These are phyloP conservation scores for Ips typographus DNA, from an alignment of 1,140 invertebrate species.

Conservation along the genomic window DNA sequence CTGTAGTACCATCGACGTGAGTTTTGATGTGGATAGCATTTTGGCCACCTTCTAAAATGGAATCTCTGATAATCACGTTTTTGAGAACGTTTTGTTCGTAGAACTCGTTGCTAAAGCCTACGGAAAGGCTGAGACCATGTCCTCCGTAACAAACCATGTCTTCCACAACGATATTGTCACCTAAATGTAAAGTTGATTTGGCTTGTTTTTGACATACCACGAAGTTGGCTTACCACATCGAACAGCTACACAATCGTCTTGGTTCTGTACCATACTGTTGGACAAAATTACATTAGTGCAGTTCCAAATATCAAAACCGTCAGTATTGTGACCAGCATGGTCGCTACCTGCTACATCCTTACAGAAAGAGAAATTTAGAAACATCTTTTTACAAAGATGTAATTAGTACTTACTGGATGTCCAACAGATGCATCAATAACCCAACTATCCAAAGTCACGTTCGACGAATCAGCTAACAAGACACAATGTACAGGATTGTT, in stretches of 20 bases:
- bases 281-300: constrained; percentile 9
- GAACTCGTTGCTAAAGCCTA: constrained; percentile 28
- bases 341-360: background rate
- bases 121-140: constrained; percentile 29
- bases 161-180: constrained; percentile 17
- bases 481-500: constrained; percentile 29
- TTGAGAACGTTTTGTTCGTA: constrained; percentile 7
- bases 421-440: constrained; percentile 25
- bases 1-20: constrained; percentile 20
- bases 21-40: constrained; percentile 29
- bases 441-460: constrained; percentile 20
- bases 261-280: constrained; percentile 12
- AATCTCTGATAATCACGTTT: constrained; percentile 15
- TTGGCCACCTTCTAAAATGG: constrained; percentile 5
- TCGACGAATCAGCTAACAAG: constrained; percentile 21
- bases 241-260: constrained; percentile 28
- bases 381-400: background rate
- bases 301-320: constrained; percentile 15
- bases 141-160: constrained; percentile 22
- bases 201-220: background rate
- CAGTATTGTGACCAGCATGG: constrained; percentile 17
- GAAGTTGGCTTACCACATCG: constrained; percentile 18
- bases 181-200: constrained; percentile 6
- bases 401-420: constrained; percentile 6
- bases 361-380: background rate